phyloP scores from a whole-genome alignment of 2,888 invertebrate species.

The Morpho helenor region DNA sequence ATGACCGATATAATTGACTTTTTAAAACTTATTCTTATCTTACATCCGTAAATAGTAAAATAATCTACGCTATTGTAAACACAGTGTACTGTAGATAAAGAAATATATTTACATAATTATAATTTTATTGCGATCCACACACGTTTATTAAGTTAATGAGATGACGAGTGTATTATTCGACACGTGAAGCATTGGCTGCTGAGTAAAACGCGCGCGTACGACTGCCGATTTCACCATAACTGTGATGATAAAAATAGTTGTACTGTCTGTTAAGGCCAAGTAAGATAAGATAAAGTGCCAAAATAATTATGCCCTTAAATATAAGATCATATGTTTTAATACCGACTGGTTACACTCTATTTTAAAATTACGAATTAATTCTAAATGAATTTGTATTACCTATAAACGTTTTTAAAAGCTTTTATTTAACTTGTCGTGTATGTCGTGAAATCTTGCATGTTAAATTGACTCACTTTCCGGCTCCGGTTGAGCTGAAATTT shows the following conservation, averaged over 20 bases:
- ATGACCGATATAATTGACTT: neutral
- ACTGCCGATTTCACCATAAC: constrained; percentile 41
- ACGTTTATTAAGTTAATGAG: constrained; percentile 1
- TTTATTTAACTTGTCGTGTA: too few relatives aligned
- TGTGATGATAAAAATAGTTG: constrained; percentile 57
- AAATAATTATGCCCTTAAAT: too few relatives aligned
- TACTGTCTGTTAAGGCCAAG: constrained; percentile 35
- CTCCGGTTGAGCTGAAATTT: too few relatives aligned
- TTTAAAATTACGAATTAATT: too few relatives aligned
- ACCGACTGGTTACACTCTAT: too few relatives aligned
- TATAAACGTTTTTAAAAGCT: too few relatives aligned
- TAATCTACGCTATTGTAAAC: neutral
- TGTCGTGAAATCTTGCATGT: too few relatives aligned
- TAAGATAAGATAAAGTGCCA: neutral
- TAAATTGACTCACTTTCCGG: too few relatives aligned
- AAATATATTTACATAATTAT: constrained; percentile 8
- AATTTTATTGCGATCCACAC: constrained; percentile 4
- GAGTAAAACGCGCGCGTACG: constrained; percentile 29
- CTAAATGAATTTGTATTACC: too few relatives aligned
- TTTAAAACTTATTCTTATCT: neutral
- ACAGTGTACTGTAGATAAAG: neutral
- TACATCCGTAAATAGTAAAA: neutral
- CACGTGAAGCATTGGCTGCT: constrained; percentile 17
- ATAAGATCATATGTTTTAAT: neutral
- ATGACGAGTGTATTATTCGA: neutral